phyloP scores from a whole-genome alignment of 2,113 vertebrate genomes.

The Penelope pileata region DNA sequence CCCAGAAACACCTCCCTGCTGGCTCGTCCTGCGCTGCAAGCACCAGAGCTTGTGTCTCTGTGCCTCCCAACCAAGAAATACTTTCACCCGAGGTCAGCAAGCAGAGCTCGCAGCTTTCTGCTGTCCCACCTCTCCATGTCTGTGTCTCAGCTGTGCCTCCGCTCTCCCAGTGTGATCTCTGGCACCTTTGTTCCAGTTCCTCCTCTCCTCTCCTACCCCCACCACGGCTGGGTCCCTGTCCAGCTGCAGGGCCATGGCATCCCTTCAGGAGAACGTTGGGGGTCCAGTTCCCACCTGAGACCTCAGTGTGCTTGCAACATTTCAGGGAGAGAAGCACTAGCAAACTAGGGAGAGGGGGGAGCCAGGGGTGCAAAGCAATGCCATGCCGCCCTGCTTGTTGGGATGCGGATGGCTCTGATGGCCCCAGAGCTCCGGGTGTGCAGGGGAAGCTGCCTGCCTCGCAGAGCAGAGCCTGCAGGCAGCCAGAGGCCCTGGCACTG shows the following conservation, averaged over 20 bases:
- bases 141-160: not conserved
- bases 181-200: rapidly evolving
- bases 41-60: rapidly evolving
- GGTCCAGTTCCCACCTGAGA: rapidly evolving
- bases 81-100: rapidly evolving
- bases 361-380: rapidly evolving
- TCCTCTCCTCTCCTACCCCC: not conserved
- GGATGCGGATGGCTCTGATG: not conserved
- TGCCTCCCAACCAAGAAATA: too few species aligned
- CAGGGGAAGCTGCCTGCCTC: not conserved
- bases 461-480: not conserved
- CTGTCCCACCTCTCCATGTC: not conserved
- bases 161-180: rapidly evolving
- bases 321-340: rapidly evolving
- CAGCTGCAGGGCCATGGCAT: rapidly evolving
- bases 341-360: rapidly evolving
- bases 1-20: rapidly evolving
- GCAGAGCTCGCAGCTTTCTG: not conserved
- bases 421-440: too few species aligned
- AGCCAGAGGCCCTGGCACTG: too few species aligned
- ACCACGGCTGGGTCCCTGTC: rapidly evolving
- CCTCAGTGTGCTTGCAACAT: rapidly evolving
- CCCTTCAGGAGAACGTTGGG: not conserved
- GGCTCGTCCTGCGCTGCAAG: not conserved
- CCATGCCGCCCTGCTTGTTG: not conserved